phyloP scores from a whole-genome alignment of 2,888 invertebrate species.

The Palloptera scutellata region DNA sequence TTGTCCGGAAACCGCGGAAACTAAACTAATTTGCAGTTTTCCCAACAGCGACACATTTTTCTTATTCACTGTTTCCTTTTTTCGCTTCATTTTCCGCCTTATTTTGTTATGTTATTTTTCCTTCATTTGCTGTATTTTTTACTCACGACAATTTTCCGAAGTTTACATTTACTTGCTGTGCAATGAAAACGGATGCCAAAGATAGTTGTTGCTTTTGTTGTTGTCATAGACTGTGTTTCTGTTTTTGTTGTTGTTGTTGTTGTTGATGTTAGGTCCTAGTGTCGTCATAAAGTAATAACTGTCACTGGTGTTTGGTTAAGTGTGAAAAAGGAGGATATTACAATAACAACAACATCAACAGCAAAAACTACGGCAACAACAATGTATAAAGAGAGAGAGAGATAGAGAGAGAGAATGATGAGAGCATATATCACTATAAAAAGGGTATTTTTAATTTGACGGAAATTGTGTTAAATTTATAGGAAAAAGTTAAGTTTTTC shows the following conservation, averaged over 20 bases:
- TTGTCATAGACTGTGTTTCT: slow-evolving; percentile 31
- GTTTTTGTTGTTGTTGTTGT: slow-evolving; percentile 30
- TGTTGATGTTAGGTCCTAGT: slow-evolving; percentile 14
- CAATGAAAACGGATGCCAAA: slow-evolving; percentile 29
- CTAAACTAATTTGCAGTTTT: slow-evolving; percentile 39
- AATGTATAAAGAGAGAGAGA: slow-evolving; percentile 14
- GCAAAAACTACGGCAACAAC: background rate
- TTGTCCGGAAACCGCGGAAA: slow-evolving; percentile 34
- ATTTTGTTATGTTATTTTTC: background rate
- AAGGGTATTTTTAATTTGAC: slow-evolving; percentile 29
- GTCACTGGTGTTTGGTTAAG: slow-evolving; percentile 32
- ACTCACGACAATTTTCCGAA: too few species aligned
- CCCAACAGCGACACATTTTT: slow-evolving; percentile 31
- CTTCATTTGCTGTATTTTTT: background rate
- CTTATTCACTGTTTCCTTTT: slow-evolving; percentile 24
- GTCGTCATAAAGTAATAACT: slow-evolving; percentile 33
- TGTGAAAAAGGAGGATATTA: slow-evolving; percentile 8
- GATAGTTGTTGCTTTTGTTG: slow-evolving; percentile 41
- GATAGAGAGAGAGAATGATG: background rate
- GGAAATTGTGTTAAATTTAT: slow-evolving; percentile 30
- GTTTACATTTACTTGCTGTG: too few species aligned
- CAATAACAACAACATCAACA: background rate
- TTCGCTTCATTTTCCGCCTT: background rate
- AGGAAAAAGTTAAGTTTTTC: background rate
- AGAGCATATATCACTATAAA: background rate